A percentile compares a stretch with the other conserved stretches of the same genome.
These are phyloP conservation scores for Menidia menidia DNA, from an alignment of 2,797 vertebrate genomes.

Conservation along the genomic window DNA sequence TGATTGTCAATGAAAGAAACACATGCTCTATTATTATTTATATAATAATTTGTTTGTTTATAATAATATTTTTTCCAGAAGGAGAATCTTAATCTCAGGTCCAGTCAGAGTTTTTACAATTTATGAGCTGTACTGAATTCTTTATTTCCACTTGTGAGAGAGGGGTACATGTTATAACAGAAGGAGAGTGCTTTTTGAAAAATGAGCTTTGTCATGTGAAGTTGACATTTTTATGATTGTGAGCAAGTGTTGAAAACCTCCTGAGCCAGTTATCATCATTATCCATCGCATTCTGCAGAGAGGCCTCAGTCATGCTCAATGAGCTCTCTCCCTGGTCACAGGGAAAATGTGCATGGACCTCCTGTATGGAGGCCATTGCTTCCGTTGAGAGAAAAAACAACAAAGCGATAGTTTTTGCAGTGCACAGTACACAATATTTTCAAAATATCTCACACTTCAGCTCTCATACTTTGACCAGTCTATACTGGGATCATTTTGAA, in stretches of 20 bases:
- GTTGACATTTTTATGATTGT: constrained; percentile 79
- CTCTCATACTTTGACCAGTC: constrained; percentile 44
- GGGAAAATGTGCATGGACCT: constrained; percentile 49
- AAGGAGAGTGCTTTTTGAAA: constrained; percentile 55
- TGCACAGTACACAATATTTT: constrained; percentile 51
- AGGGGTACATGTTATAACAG: constrained; percentile 39
- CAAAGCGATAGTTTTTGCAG: constrained; percentile 62
- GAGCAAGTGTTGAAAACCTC: constrained; percentile 76
- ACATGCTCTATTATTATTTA: constrained; percentile 82
- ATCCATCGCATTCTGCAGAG: constrained; percentile 61
- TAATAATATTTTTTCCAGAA: constrained; percentile 75
- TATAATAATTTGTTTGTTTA: constrained; percentile 82
- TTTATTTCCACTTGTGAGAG: constrained; percentile 51
- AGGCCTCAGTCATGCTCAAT: constrained; percentile 61
- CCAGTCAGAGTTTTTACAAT: constrained; percentile 51
- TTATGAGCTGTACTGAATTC: constrained; percentile 67
- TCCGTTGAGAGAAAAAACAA: constrained; percentile 41
- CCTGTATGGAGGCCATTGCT: constrained; percentile 30
- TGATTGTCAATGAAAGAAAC: constrained; percentile 74
- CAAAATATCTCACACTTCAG: constrained; percentile 54
- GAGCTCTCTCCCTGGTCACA: constrained; percentile 45
- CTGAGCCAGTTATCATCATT: constrained; percentile 74
- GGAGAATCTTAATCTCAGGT: constrained; percentile 52
- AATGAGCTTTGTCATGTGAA: constrained; percentile 74
- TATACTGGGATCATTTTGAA: constrained; percentile 41